Base-by-base conservation (phyloP, 2,797 vertebrate species). In the Acanthopagrus latus region DNA sequence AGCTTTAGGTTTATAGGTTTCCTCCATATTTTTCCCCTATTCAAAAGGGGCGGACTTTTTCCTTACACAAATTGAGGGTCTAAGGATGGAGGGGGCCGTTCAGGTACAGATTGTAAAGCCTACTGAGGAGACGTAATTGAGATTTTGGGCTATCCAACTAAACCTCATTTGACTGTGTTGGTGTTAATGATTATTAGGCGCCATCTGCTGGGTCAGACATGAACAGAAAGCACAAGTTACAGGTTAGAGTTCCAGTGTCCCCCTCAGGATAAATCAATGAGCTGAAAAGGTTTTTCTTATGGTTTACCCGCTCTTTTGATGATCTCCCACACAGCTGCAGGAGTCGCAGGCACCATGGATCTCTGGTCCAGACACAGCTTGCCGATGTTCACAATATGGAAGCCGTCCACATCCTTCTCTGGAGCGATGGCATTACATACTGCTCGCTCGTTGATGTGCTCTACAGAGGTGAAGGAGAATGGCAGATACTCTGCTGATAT, bases 331-430 rank as follows among this genome's bases (percentile, higher is more conserved):
- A 98, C 97, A 0, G 97, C 97, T 43, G 96, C 95, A 43, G 97
- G 97, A 0, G 97, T 98, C 56, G 97, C 97, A 48, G 97, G 97
- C 72, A 98, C 93, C 71, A 98, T 82, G 6, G 97, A 96, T 56
- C 94, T 94, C 91, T 98, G 97, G 82, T 97, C 97, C 12, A 98
- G 95, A 86, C 97, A 98, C 80, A 99, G 90, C 55, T 96, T 97
- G 21, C 97, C 97, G 0, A 98, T 91, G 44, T 97, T 99, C 67
- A 97, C 90, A 63, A 98, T 94, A 25, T 98, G 97, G 87, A 98
- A 99, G 2, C 98, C 98, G 63, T 98, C 97, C 12, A 99, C 97
- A 5, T 99, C 97, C 91, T 98, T 98, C 68, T 97, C 96, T 14
- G 97, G 97, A 43, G 95, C 87, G 1, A 98, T 95, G 73, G 96